These are phyloP conservation scores for Temnothorax rugatulus DNA, from an alignment of 2,888 invertebrate genomes.

Conservation along the genomic window DNA sequence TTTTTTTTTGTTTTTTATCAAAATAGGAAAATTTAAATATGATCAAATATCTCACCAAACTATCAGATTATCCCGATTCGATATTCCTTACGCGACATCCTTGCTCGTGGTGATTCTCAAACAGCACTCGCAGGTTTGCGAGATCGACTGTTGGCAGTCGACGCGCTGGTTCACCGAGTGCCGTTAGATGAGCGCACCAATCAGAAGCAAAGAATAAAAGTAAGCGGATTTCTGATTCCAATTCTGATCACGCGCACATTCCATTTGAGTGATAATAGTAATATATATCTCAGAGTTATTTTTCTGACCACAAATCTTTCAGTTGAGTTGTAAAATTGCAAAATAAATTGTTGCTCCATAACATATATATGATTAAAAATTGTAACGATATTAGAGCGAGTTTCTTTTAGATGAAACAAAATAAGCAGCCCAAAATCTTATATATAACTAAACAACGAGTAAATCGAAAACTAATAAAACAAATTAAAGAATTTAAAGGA, in stretches of 20 bases:
- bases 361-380: background rate
- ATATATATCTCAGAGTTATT: background rate
- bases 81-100: constrained; percentile 48
- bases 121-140: constrained; percentile 61
- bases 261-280: constrained; percentile 42
- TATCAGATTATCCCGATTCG: constrained; percentile 46
- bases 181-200: constrained; percentile 81
- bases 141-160: constrained; percentile 65
- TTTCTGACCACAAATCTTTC: constrained; percentile 1
- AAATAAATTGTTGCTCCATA: background rate
- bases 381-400: background rate
- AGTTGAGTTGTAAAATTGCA: background rate
- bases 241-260: constrained; percentile 69
- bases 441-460: background rate
- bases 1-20: background rate
- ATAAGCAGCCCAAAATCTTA: background rate
- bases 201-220: constrained; percentile 69
- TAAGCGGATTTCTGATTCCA: constrained; percentile 71
- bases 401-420: background rate
- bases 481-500: background rate
- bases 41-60: constrained; percentile 58
- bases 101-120: constrained; percentile 66
- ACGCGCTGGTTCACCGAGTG: constrained; percentile 71
- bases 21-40: background rate
- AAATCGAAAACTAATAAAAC: background rate